These are phyloP conservation scores for Bryconaethiops microstoma DNA, from an alignment of 2,797 vertebrate species.

Conservation along the genomic window DNA sequence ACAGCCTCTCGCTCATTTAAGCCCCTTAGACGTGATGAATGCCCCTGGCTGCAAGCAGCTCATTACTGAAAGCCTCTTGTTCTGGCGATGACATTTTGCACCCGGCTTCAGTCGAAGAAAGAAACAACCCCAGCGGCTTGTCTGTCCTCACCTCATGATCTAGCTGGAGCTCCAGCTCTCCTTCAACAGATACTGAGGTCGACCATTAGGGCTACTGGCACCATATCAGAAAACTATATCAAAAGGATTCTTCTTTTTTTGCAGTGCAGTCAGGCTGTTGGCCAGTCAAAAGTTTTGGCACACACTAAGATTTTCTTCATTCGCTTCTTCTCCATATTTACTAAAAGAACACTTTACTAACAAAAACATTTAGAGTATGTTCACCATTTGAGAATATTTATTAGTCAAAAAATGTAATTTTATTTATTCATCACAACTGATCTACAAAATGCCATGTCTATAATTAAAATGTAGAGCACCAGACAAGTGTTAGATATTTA, in stretches of 20 bases:
- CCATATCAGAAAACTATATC: not conserved
- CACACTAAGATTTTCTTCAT: no score
- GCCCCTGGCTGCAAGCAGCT: slow-evolving; percentile 39
- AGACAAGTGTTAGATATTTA: not conserved
- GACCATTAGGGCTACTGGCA: not conserved
- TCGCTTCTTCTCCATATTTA: no score
- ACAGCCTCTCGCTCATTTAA: slow-evolving; percentile 48
- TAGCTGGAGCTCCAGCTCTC: slow-evolving; percentile 18
- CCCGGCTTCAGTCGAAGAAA: slow-evolving; percentile 20
- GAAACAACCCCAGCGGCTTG: not conserved
- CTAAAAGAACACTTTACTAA: no score
- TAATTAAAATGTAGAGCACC: no score
- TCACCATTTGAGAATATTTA: no score
- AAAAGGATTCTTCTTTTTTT: not conserved
- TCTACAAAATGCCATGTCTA: no score
- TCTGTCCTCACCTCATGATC: slow-evolving; percentile 40
- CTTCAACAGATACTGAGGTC: not conserved
- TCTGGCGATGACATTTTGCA: slow-evolving; percentile 49
- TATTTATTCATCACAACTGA: no score
- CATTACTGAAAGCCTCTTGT: slow-evolving; percentile 54
- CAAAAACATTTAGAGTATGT: no score
- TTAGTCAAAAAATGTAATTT: no score
- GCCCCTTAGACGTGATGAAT: slow-evolving; percentile 35
- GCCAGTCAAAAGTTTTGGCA: not conserved
- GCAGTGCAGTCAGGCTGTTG: not conserved